These are phyloP conservation scores for Tachyglossus aculeatus DNA, from an alignment of 2,797 vertebrate genomes.

Conservation along the genomic window DNA sequence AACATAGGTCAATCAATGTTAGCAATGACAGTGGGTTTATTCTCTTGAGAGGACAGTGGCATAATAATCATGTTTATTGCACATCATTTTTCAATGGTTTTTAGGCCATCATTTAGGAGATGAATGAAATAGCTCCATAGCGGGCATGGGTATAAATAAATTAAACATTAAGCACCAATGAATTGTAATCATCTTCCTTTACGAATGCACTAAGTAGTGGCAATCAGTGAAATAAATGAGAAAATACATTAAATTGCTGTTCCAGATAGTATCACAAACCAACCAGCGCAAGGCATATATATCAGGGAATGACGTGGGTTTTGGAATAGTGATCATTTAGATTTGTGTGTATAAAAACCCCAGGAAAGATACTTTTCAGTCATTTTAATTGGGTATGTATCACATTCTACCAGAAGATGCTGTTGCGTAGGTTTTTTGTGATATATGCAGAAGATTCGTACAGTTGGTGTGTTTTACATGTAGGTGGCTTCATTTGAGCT, in stretches of 20 bases:
- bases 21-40: conserved; percentile 63
- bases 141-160: conserved; percentile 81
- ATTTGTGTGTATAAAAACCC: too few species aligned
- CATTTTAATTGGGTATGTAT: too few species aligned
- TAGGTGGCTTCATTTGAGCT: too few species aligned
- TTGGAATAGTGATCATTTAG: too few species aligned
- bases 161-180: conserved; percentile 77
- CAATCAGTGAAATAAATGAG: conserved; percentile 76
- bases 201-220: conserved; percentile 76
- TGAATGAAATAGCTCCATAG: conserved; percentile 72
- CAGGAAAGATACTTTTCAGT: too few species aligned
- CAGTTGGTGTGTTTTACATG: too few species aligned
- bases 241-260: conserved; percentile 74
- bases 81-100: conserved; percentile 76
- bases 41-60: conserved; percentile 51
- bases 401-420: too few species aligned
- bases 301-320: too few species aligned
- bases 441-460: too few species aligned
- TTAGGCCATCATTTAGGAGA: conserved; percentile 73
- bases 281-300: conserved; percentile 64
- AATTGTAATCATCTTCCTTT: conserved; percentile 78
- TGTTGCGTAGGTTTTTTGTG: too few species aligned
- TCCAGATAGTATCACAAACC: conserved; percentile 53
- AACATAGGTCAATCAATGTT: conserved; percentile 65
- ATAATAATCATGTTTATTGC: conserved; percentile 72